Evolutionary conservation across 2,113 vertebrate genomes (phyloP).

Genomic region (Pseudorasbora parva): DNA sequence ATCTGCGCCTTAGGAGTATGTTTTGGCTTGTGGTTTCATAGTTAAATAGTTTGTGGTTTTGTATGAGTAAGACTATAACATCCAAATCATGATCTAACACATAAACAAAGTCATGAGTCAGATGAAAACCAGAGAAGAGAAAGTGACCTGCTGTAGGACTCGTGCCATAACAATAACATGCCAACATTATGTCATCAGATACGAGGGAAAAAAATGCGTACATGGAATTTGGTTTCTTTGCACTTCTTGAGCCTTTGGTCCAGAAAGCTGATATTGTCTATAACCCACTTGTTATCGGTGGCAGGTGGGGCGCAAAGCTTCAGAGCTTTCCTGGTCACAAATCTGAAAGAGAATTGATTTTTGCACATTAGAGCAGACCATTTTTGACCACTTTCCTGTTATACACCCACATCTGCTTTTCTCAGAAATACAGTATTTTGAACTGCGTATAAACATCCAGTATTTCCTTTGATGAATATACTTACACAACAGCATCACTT

Average conservation of each 20-base stretch:
- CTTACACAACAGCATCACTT: constrained; percentile 57
- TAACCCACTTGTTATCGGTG: constrained; percentile 28
- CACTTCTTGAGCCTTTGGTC: neutral
- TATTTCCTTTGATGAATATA: neutral
- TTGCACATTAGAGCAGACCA: neutral
- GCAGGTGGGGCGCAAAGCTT: constrained; percentile 52
- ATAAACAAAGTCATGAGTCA: constrained; percentile 23
- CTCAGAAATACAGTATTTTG: neutral
- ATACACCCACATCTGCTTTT: neutral
- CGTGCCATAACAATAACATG: neutral
- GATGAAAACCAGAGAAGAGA: neutral
- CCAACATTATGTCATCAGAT: neutral
- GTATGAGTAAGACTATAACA: neutral
- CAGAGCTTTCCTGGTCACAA: constrained; percentile 44
- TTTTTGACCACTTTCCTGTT: too few species aligned
- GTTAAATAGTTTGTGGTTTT: constrained; percentile 22
- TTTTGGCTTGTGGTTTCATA: constrained; percentile 43
- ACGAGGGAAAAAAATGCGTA: constrained; percentile 12
- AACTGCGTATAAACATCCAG: too few species aligned
- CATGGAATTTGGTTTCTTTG: constrained; percentile 20
- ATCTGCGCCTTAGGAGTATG: neutral
- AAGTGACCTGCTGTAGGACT: neutral
- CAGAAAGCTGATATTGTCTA: neutral
- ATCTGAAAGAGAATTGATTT: constrained; percentile 44
- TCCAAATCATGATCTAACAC: neutral